Conservation (phyloP, 1,140 invertebrate genomes). For the Lordiphosa collinella region DNA sequence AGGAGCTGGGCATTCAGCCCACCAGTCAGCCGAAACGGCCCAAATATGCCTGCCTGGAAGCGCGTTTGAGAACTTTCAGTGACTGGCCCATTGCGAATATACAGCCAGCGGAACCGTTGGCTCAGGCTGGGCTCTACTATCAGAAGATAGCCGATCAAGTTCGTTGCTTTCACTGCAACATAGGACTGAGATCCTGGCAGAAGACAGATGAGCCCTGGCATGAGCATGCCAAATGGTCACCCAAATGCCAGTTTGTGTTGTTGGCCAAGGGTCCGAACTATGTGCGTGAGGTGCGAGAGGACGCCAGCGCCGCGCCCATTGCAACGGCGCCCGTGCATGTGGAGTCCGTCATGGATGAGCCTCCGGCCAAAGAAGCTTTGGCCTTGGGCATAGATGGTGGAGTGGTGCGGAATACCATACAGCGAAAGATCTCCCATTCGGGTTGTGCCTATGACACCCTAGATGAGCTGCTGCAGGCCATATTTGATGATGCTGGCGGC, state of each 20-base stretch:
- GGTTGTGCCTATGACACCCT: constrained; percentile 82
- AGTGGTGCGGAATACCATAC: constrained; percentile 84
- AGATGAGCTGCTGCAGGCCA: constrained; percentile 86
- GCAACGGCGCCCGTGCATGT: constrained; percentile 21
- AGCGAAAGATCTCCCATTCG: constrained; percentile 39
- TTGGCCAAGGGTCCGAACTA: constrained; percentile 90
- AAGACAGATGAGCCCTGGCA: constrained; percentile 91
- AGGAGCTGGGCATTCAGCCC: constrained; percentile 84
- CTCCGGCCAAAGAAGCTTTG: constrained; percentile 83
- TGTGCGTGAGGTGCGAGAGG: constrained; percentile 81
- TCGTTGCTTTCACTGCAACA: constrained; percentile 95
- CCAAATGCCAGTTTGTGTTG: constrained; percentile 88
- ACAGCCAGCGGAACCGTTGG: constrained; percentile 85
- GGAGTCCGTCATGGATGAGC: constrained; percentile 80
- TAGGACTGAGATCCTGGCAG: constrained; percentile 92
- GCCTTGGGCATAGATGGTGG: constrained; percentile 85
- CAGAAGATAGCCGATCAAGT: constrained; percentile 85
- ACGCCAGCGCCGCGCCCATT: constrained; percentile 17
- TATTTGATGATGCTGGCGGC: constrained; percentile 81
- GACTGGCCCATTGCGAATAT: constrained; percentile 84
- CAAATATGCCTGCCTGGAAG: constrained; percentile 83
- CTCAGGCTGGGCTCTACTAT: constrained; percentile 90
- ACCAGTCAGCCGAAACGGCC: constrained; percentile 83
- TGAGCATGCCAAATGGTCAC: constrained; percentile 95
- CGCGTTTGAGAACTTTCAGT: constrained; percentile 84